phyloP scores from a whole-genome alignment of 2,888 invertebrate genomes.

The Lacanobia wlatinum region DNA sequence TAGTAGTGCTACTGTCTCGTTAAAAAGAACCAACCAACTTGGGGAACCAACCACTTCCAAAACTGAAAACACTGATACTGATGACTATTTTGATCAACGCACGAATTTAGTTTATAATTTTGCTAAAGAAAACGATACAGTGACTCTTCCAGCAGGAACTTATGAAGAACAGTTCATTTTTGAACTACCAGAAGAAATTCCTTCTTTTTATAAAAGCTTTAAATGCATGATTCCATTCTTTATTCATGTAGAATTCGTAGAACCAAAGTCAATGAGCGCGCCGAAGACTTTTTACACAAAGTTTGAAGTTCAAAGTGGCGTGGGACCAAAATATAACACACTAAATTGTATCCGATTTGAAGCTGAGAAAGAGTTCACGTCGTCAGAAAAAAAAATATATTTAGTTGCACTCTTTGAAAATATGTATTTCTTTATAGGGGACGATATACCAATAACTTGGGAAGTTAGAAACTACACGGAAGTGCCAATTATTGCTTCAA shows the following conservation, averaged over 20 bases:
- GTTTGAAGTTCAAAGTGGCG: background rate
- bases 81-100: background rate
- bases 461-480: too few relatives aligned
- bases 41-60: conserved; percentile 6
- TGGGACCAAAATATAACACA: too few relatives aligned
- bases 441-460: too few relatives aligned
- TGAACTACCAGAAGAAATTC: conserved; percentile 24
- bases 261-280: background rate
- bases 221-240: conserved; percentile 19
- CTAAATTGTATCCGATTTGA: too few relatives aligned
- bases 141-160: background rate
- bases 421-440: too few relatives aligned
- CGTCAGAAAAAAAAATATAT: too few relatives aligned
- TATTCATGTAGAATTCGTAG: conserved; percentile 4
- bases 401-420: background rate
- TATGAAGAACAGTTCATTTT: conserved; percentile 27
- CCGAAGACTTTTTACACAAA: background rate
- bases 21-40: conserved; percentile 41
- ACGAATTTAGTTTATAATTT: too few relatives aligned
- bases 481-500: too few relatives aligned
- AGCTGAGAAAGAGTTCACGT: too few relatives aligned
- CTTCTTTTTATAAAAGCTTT: too few relatives aligned
- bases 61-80: background rate
- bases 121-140: conserved; percentile 3
- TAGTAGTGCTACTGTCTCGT: conserved; percentile 49